Conservation (phyloP, 2,113 vertebrate genomes). For the Varanus salvator region DNA sequence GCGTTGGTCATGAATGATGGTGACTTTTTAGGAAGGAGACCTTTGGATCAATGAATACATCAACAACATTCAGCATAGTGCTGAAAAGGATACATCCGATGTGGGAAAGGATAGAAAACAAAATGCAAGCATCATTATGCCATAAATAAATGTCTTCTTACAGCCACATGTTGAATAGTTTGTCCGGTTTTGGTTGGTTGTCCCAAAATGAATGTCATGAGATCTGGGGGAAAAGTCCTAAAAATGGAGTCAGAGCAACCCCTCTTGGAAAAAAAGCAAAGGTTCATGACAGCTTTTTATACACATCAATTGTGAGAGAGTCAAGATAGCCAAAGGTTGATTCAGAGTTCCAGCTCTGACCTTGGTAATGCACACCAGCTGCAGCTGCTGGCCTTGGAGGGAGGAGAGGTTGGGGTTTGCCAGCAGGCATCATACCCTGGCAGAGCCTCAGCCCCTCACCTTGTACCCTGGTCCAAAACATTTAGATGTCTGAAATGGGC, state of each 20-base stretch:
- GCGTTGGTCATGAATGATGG: background rate
- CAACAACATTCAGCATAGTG: no score
- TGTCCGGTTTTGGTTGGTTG: background rate
- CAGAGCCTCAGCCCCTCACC: no score
- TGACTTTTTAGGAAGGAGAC: background rate
- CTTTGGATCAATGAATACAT: background rate
- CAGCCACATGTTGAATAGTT: background rate
- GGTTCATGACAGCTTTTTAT: background rate
- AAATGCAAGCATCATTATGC: background rate
- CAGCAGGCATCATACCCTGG: no score
- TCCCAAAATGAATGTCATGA: background rate
- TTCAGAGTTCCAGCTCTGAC: no score
- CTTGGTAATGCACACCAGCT: no score
- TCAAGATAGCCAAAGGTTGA: no score
- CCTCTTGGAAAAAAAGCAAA: background rate
- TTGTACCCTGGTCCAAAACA: no score
- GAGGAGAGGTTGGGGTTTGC: no score
- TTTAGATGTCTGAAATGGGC: no score
- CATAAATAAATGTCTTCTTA: background rate
- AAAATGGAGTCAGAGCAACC: background rate
- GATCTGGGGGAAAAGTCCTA: background rate
- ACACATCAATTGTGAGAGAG: no score
- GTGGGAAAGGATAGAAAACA: background rate
- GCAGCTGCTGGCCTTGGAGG: no score
- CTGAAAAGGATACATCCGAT: background rate